A percentile compares a stretch with the other conserved stretches of the same genome.
These are phyloP conservation scores for Agapostemon virescens DNA, from an alignment of 2,888 invertebrate species.

Conservation along the genomic window DNA sequence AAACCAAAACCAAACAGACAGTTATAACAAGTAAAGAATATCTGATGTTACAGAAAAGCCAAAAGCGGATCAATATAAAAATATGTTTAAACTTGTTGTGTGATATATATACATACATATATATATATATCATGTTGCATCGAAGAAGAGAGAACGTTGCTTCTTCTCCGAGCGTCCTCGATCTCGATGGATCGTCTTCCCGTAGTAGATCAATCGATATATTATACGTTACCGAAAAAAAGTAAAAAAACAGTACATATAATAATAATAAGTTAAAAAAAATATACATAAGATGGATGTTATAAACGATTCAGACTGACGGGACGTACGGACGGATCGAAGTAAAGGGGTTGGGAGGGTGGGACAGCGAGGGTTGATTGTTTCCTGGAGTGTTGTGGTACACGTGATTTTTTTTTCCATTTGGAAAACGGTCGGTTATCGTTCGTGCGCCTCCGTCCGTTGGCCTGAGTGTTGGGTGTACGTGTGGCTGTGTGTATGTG, in stretches of 20 bases:
- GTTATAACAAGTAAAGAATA: constrained; percentile 42
- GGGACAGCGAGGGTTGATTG: constrained; percentile 14
- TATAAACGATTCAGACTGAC: constrained; percentile 57
- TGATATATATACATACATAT: no score
- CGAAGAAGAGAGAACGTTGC: constrained; percentile 62
- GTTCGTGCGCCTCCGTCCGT: constrained; percentile 27
- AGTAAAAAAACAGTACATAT: background rate
- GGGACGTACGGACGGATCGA: constrained; percentile 57
- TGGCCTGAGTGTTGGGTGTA: constrained; percentile 22
- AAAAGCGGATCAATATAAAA: constrained; percentile 51
- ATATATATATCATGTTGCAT: constrained; percentile 33
- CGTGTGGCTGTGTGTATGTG: constrained; percentile 19
- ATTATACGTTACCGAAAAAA: background rate
- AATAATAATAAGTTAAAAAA: background rate
- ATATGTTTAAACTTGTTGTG: constrained; percentile 19
- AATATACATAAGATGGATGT: constrained; percentile 2
- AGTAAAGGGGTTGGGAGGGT: constrained; percentile 18
- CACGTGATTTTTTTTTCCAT: constrained; percentile 22
- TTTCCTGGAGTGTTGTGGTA: constrained; percentile 48
- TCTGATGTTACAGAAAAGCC: constrained; percentile 58
- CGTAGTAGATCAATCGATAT: constrained; percentile 56
- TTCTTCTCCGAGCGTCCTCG: constrained; percentile 70
- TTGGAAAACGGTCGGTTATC: constrained; percentile 35
- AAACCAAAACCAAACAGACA: no score
- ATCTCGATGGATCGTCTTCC: constrained; percentile 70